Base-by-base conservation (phyloP, 2,113 vertebrate species). In the Dasyprocta punctata region DNA sequence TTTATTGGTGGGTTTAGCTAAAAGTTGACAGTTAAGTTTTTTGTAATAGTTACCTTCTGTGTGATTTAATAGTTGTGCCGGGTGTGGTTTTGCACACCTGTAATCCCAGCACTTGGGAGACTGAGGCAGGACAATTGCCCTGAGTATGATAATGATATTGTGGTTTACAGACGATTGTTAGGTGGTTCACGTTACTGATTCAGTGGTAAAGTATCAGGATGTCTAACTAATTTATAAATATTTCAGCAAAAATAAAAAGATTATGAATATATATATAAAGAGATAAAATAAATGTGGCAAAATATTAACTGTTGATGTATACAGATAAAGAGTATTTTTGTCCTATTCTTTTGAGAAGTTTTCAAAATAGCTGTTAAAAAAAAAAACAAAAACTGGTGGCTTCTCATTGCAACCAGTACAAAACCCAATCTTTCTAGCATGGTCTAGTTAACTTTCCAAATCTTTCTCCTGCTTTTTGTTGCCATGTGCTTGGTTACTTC, bases 161-260 rank as follows among this genome's bases (percentile, higher is more conserved):
- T 86, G 71, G 26, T 26, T 71, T 92, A 20, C 44, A 54, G 47
- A 81, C 75, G 20, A 86, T 87, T 38, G 60, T 87, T 75, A 77
- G 41, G 22, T 92, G 63, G 47, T 33, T 24, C 52, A 67, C 38
- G 20, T 13, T 56, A 22, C 78, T 86, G 49, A 56, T 86, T 94
- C 82, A 52, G 36, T 65, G 56, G 71, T 30, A 63, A 86, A 92
- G 7, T 67, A 22, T 73, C 60, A 81, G 56, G 17, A 24, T 92
- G 3, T 89, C 73, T 92, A 75, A 92, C 65, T 94, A 73, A 92
- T 86, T 89, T 90, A 77, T 56, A 61, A 17, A 65, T 81, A n/a
- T 82, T 92, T 96, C 14, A 81, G 65, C 41, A 86, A 94, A 90
- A 90, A 28, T 69, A 30, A 63, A 86, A 92, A 82, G 47, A 81